Evolutionary conservation across 2,797 vertebrate genomes (phyloP).

Genomic region (Halcyon badia): DNA sequence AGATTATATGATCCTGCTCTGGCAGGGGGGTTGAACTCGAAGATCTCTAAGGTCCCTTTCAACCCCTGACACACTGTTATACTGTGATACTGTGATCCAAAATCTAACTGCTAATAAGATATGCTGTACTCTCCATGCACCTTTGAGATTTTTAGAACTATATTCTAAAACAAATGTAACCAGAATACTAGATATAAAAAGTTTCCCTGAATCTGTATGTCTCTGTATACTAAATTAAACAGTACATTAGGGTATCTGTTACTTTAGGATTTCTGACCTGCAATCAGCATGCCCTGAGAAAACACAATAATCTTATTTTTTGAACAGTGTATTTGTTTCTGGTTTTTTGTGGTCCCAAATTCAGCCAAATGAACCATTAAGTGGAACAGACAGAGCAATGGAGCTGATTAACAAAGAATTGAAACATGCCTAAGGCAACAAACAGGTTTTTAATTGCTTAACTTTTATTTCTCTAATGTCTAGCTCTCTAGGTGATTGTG

Average conservation of each 20-base stretch:
- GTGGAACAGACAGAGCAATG: slow-evolving; percentile 55
- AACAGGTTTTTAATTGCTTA: slow-evolving; percentile 73
- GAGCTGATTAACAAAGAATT: slow-evolving; percentile 71
- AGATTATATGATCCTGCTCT: no score
- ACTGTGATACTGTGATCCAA: background rate
- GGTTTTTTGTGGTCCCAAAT: slow-evolving; percentile 37
- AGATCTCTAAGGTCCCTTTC: no score
- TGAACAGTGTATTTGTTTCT: background rate
- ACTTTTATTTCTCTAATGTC: slow-evolving; percentile 63
- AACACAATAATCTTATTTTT: background rate
- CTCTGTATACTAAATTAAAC: background rate
- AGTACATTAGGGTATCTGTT: background rate
- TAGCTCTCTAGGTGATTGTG: slow-evolving; percentile 51
- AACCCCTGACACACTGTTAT: no score
- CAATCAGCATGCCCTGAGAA: background rate
- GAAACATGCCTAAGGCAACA: slow-evolving; percentile 70
- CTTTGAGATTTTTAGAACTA: background rate
- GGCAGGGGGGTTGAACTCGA: no score
- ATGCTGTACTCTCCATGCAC: background rate
- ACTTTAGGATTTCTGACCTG: background rate
- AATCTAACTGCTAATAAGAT: background rate
- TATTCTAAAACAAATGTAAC: background rate
- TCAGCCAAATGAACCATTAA: slow-evolving; percentile 63
- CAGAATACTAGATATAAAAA: background rate
- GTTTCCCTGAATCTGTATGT: background rate